These are phyloP conservation scores for Siphamia tubifer DNA, from an alignment of 2,113 vertebrate species.

Conservation along the genomic window DNA sequence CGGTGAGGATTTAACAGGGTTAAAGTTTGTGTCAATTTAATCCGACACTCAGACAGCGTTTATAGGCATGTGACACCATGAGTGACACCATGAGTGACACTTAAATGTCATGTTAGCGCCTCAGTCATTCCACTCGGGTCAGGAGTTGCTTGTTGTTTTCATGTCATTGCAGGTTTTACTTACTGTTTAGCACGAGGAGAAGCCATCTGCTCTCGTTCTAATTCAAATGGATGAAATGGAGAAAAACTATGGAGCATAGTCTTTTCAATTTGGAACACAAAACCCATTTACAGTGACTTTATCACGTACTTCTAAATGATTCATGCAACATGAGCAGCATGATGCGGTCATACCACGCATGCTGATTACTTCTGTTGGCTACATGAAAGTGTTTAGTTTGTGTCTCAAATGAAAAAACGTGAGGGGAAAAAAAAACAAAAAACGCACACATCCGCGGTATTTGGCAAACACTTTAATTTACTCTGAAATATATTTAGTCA, in stretches of 20 bases:
- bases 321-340: not conserved
- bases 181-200: not conserved
- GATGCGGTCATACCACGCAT: not conserved
- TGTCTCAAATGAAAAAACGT: conserved; percentile 4
- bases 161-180: not conserved
- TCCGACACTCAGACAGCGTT: not conserved
- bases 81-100: not conserved
- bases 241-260: too few species aligned
- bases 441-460: not conserved
- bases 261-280: not conserved
- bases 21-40: not conserved
- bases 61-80: not conserved
- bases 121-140: not conserved
- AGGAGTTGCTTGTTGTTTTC: not conserved
- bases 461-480: conserved; percentile 6
- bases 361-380: conserved; percentile 4
- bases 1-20: not conserved
- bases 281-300: not conserved
- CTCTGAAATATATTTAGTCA: conserved; percentile 27
- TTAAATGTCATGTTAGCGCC: not conserved
- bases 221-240: not conserved
- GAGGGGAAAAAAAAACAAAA: too few species aligned
- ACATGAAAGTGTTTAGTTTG: conserved; percentile 1
- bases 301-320: not conserved
- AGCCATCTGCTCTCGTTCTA: not conserved